A percentile compares a stretch with the other conserved stretches of the same genome.
Evolutionary conservation across 2,888 invertebrate genomes (phyloP).

Genomic region (Spicauda simplicius): DNA sequence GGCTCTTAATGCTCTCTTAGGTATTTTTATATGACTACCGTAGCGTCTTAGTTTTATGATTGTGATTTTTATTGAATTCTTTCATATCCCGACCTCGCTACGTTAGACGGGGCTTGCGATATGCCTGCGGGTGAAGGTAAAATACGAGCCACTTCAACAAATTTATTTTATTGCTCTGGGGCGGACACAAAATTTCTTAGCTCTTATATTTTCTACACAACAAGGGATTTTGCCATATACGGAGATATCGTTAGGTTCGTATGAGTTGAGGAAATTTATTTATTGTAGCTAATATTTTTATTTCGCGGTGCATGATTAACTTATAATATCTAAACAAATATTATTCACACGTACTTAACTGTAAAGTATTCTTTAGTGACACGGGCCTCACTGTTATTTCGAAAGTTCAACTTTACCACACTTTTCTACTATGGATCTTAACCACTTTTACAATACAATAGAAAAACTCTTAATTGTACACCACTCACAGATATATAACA

Average conservation of each 20-base stretch:
- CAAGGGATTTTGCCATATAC: conserved; percentile 37
- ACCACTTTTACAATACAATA: too few species aligned
- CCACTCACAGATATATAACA: too few species aligned
- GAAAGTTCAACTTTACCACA: too few species aligned
- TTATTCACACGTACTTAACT: too few species aligned
- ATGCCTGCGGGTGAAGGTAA: conserved; percentile 74
- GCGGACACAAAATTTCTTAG: conserved; percentile 58
- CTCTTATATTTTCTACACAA: conserved; percentile 58
- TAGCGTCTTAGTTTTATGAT: conserved; percentile 78
- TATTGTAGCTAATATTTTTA: background rate
- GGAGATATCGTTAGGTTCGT: conserved; percentile 2
- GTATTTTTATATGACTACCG: conserved; percentile 80
- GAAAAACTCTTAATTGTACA: too few species aligned
- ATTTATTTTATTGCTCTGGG: conserved; percentile 78
- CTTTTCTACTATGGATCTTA: too few species aligned
- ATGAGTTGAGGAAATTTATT: background rate
- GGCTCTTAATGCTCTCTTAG: conserved; percentile 81
- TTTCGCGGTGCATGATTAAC: background rate
- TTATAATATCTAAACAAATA: too few species aligned
- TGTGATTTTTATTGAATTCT: conserved; percentile 83
- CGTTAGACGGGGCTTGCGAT: conserved; percentile 57
- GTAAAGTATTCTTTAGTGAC: too few species aligned
- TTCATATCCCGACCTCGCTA: conserved; percentile 52
- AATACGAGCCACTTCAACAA: conserved; percentile 77
- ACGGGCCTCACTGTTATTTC: too few species aligned